Conservation (phyloP, 2,113 vertebrate genomes). For the Hiodon alosoides region DNA sequence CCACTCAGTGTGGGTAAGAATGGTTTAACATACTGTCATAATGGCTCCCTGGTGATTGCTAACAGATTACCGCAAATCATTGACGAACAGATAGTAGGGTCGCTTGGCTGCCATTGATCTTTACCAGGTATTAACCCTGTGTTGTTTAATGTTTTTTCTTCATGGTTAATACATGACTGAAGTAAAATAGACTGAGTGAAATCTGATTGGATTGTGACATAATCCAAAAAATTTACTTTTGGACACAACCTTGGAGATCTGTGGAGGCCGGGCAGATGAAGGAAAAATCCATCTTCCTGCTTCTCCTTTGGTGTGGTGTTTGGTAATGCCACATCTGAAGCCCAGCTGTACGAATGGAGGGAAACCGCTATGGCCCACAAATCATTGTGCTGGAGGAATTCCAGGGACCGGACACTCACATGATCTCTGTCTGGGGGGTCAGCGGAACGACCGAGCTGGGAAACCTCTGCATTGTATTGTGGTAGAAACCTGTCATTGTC, state of each 20-base stretch:
- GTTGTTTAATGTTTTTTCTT: background rate
- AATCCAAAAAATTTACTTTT: background rate
- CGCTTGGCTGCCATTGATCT: background rate
- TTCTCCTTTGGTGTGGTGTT: background rate
- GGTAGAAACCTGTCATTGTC: background rate
- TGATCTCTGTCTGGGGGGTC: background rate
- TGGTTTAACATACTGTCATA: too few species aligned
- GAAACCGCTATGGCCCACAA: background rate
- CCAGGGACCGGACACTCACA: background rate
- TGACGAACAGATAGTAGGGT: background rate
- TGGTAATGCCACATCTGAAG: background rate
- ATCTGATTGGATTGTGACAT: background rate
- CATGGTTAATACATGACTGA: background rate
- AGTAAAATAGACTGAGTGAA: background rate
- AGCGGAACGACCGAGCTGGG: background rate
- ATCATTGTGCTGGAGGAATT: background rate
- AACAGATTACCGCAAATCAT: background rate
- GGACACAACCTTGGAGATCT: background rate
- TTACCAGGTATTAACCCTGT: background rate
- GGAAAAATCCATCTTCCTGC: background rate
- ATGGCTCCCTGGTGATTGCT: background rate
- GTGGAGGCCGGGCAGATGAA: background rate
- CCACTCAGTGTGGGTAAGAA: too few species aligned
- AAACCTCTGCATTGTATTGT: background rate
- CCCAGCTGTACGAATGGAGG: background rate